Evolutionary conservation across 2,113 vertebrate species (phyloP), one percentile per base, ranked within the genome.

Genomic region (Cyprinodon tularosa): DNA sequence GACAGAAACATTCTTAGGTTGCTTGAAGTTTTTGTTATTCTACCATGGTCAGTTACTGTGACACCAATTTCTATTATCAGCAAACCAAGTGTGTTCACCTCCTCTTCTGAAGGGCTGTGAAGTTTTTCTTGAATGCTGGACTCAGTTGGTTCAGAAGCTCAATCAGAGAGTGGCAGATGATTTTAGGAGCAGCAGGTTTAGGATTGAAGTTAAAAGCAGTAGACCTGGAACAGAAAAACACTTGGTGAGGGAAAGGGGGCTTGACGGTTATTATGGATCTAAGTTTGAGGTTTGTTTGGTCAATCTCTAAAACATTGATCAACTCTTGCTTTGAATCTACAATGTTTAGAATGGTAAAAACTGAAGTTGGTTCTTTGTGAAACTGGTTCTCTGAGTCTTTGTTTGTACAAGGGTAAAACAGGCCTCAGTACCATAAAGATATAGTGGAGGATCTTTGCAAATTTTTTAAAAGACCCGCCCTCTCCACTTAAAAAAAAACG

Each of bases 121-220:
- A 98, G 92, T 96, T 96, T 90, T 95, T 99, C 94, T 96, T 99
- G 94, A 99, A 99, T 77, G 94, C 90, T 17, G 96, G 96, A 92
- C 97, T 99, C 93, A 98, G 96, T 86, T 98, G 97, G 91, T 94
- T 96, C 83, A 99, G 93, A 61, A 99, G 96, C 86, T 99, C 97
- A 69, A 98, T 95, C 66, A 99, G 90, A 87, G 97, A 97, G 93
- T 99, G 98, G 94, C 96, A 96, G 77, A 98, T 95, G 93, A 96
- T 95, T 83, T 96, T 97, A 82, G 98, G 97, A 78, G 91, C 94
- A 66, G 96, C 96, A 63, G 97, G 97, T 85, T 98, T 99, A 63
- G 98, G 98, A 88, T 96, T 99, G 90, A 99, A 99, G 85, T 88
- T 96, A 84, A 96, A 98, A 0, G 96, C 94, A 2, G 96, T 98